Percentiles rank a stretch among this genome's conserved stretches.
phyloP scores from a whole-genome alignment of 2,113 vertebrate genomes.

The Mus musculus region DNA sequence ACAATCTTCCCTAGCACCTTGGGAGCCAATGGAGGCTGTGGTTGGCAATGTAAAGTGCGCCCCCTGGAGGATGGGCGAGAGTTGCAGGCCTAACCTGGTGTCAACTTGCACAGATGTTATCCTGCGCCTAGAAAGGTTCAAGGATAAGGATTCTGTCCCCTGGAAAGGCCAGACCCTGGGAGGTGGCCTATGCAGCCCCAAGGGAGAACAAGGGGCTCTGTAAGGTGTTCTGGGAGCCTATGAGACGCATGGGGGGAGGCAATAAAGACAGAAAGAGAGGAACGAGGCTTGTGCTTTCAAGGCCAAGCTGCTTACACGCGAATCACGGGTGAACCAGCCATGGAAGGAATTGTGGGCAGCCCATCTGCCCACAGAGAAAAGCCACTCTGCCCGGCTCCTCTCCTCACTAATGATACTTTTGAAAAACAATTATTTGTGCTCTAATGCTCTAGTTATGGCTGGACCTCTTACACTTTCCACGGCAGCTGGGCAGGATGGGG shows the following conservation, averaged over 20 bases:
- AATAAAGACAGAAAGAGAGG: neutral
- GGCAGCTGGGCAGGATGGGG: neutral
- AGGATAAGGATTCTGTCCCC: too few relatives aligned
- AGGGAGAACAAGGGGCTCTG: slow-evolving; percentile 6
- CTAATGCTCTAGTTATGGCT: neutral
- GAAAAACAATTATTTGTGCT: slow-evolving; percentile 30
- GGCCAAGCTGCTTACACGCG: neutral
- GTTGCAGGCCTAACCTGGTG: neutral
- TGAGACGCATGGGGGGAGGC: neutral
- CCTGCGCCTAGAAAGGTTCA: neutral
- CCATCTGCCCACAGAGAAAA: neutral
- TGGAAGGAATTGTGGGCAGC: neutral
- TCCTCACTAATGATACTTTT: neutral
- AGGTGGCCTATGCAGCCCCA: neutral
- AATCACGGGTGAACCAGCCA: neutral
- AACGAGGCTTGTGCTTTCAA: slow-evolving; percentile 25
- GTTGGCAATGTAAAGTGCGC: neutral
- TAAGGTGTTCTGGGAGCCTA: neutral
- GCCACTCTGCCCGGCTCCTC: neutral
- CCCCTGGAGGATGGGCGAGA: neutral
- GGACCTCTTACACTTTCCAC: neutral
- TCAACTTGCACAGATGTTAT: neutral
- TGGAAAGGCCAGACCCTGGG: neutral
- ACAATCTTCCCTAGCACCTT: slow-evolving; percentile 70
- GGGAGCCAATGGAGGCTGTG: slow-evolving; percentile 43